Percentiles rank a stretch among this genome's conserved stretches.
Evolutionary conservation across 2,797 vertebrate genomes (phyloP).

Genomic region (Synanceia verrucosa): DNA sequence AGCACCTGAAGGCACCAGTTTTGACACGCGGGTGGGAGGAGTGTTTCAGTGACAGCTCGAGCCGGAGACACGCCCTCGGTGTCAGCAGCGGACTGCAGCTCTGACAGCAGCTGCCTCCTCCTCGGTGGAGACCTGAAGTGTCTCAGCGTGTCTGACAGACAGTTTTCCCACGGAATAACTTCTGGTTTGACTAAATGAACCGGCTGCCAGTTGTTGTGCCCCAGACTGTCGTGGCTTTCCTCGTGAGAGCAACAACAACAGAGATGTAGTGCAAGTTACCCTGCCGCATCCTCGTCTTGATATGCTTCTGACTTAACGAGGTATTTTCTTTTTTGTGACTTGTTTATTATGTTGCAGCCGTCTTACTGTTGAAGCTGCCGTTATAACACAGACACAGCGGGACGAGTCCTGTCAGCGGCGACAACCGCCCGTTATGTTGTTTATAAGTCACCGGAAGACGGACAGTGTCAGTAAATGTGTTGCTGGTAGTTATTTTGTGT

Average conservation of each 20-base stretch:
- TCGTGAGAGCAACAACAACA: slow-evolving; percentile 60
- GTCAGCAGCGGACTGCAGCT: slow-evolving; percentile 42
- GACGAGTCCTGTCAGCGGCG: background rate
- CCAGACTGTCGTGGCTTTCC: slow-evolving; percentile 42
- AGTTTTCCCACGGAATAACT: slow-evolving; percentile 56
- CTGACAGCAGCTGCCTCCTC: slow-evolving; percentile 10
- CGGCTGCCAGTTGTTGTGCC: slow-evolving; percentile 36
- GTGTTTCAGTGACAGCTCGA: slow-evolving; percentile 61
- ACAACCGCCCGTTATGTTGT: background rate
- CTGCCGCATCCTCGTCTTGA: slow-evolving; percentile 63
- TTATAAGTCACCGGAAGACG: slow-evolving; percentile 1
- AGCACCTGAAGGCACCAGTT: slow-evolving; percentile 58
- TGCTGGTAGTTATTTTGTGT: background rate
- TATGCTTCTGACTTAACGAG: slow-evolving; percentile 71
- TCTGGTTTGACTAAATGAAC: slow-evolving; percentile 45
- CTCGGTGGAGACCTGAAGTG: slow-evolving; percentile 22
- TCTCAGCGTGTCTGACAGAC: slow-evolving; percentile 2
- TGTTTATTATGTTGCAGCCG: slow-evolving; percentile 11
- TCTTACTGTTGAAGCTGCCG: background rate
- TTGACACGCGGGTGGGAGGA: slow-evolving; percentile 28
- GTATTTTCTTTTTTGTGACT: slow-evolving; percentile 66
- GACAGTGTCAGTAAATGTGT: background rate
- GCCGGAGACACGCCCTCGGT: slow-evolving; percentile 59
- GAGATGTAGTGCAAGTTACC: slow-evolving; percentile 70
- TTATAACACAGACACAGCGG: background rate